Percentiles rank a stretch among this genome's conserved stretches.
phyloP scores from a whole-genome alignment of 2,888 invertebrate species.

The Drosophila robusta region DNA sequence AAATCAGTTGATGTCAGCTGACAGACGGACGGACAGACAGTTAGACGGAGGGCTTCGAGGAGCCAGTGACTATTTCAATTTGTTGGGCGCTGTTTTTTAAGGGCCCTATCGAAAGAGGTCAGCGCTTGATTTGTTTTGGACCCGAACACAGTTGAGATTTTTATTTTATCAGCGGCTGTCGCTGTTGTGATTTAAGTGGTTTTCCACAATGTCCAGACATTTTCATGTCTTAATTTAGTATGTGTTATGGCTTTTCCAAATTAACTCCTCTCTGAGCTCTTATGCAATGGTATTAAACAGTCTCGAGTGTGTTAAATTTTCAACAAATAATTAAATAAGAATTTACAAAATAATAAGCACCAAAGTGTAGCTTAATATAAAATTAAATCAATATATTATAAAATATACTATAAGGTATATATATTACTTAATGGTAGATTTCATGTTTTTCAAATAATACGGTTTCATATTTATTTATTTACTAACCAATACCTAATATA shows the following conservation, averaged over 20 bases:
- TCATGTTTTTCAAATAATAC: no score
- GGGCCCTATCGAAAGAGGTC: constrained; percentile 39
- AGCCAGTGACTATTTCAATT: constrained; percentile 44
- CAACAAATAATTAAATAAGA: background rate
- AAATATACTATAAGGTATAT: no score
- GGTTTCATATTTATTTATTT: no score
- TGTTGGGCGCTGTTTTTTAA: constrained; percentile 27
- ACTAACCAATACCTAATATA: no score
- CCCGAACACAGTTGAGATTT: constrained; percentile 8
- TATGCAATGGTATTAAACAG: constrained; percentile 8
- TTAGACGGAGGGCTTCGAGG: constrained; percentile 11
- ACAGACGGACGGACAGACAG: constrained; percentile 19
- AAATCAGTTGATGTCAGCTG: constrained; percentile 68
- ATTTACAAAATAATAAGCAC: no score
- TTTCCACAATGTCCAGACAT: constrained; percentile 54
- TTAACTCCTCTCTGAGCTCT: background rate
- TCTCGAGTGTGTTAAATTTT: background rate
- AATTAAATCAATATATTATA: no score
- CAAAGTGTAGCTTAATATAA: no score
- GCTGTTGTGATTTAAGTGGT: constrained; percentile 71
- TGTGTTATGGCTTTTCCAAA: constrained; percentile 26
- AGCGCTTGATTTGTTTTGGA: constrained; percentile 54
- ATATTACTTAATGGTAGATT: no score
- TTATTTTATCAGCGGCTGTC: constrained; percentile 59
- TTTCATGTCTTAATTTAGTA: constrained; percentile 70